phyloP scores from a whole-genome alignment of 1,140 invertebrate genomes.

The Drosophila kurseongensis region DNA sequence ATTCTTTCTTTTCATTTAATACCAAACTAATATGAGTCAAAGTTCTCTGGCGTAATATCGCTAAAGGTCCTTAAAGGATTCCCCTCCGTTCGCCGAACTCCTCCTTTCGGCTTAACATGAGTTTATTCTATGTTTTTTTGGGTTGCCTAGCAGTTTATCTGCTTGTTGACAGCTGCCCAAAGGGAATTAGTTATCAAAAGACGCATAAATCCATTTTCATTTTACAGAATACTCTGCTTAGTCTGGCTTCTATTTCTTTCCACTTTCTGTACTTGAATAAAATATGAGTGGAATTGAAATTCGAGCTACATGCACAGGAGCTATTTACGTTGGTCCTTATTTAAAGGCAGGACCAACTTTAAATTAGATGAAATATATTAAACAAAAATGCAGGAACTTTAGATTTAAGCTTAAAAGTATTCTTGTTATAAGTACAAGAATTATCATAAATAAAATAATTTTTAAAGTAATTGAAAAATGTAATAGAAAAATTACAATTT shows the following conservation, averaged over 20 bases:
- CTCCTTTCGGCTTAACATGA: constrained; percentile 6
- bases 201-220: constrained; percentile 75
- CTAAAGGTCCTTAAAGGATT: constrained; percentile 29
- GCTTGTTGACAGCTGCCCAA: constrained; percentile 74
- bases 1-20: constrained; percentile 51
- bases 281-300: constrained; percentile 61
- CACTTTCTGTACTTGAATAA: constrained; percentile 55
- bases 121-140: constrained; percentile 25
- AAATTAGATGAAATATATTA: background rate
- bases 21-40: constrained; percentile 57
- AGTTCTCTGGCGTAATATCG: constrained; percentile 21
- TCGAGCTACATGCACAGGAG: constrained; percentile 6
- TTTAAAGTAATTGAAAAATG: too few relatives aligned
- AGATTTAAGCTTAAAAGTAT: too few relatives aligned
- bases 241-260: constrained; percentile 17
- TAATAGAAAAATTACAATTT: too few relatives aligned
- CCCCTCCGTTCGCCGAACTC: background rate
- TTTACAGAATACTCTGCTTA: constrained; percentile 40
- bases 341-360: background rate
- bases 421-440: too few relatives aligned
- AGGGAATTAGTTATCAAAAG: constrained; percentile 82
- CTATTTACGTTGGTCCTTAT: background rate
- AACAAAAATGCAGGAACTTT: too few relatives aligned
- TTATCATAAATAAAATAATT: too few relatives aligned
- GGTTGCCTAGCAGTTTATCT: constrained; percentile 77